Percentiles rank a stretch among this genome's conserved stretches.
Evolutionary conservation across 1,140 invertebrate species (phyloP).

Genomic region (Colletes gigas): DNA sequence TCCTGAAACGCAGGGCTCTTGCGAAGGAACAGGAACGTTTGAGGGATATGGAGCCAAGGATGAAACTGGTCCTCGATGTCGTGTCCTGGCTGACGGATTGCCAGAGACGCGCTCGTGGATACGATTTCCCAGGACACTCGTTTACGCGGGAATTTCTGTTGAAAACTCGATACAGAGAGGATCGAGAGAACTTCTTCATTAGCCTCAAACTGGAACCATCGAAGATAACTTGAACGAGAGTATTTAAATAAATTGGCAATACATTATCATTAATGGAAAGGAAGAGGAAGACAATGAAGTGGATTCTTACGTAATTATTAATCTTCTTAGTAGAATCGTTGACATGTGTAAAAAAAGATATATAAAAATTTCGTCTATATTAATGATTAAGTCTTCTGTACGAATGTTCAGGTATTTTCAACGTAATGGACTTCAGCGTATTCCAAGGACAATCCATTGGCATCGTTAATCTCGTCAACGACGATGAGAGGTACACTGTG

Average conservation of each 20-base stretch:
- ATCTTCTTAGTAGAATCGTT: neutral
- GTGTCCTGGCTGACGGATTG: conserved; percentile 72
- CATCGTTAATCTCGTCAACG: conserved; percentile 13
- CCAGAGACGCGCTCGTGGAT: conserved; percentile 75
- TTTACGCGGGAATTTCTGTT: conserved; percentile 79
- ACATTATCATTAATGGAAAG: neutral
- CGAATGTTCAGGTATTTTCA: neutral
- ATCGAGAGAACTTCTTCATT: conserved; percentile 79
- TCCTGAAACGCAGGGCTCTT: conserved; percentile 61
- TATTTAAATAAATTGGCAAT: neutral
- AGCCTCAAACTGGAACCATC: conserved; percentile 77
- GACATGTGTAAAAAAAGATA: neutral
- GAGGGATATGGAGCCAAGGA: conserved; percentile 68
- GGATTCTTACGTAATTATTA: neutral
- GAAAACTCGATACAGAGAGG: conserved; percentile 80
- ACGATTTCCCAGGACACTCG: conserved; percentile 74
- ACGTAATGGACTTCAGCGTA: neutral
- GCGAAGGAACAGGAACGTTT: conserved; percentile 64
- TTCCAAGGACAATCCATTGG: conserved; percentile 8
- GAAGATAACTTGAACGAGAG: conserved; percentile 36
- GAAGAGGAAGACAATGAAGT: neutral
- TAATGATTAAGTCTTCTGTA: neutral
- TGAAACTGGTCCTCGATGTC: conserved; percentile 64
- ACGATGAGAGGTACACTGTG: conserved; percentile 13
- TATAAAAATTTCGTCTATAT: neutral